Evolutionary conservation across 1,140 invertebrate genomes (phyloP), one percentile per base, ranked within the genome.

Genomic region (Lycorma delicatula): DNA sequence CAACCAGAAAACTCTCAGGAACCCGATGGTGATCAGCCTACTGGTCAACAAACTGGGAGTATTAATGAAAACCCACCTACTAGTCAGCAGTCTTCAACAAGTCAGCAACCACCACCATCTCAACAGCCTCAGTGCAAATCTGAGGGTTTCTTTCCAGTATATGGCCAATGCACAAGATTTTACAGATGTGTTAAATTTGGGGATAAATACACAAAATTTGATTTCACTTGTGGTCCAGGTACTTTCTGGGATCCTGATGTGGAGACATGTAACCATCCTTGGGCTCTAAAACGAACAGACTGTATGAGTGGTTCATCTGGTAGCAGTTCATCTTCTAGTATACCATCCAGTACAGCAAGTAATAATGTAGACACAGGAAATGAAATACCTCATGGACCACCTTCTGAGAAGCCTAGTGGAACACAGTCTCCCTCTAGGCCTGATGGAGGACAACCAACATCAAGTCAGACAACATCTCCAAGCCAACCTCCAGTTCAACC

Each of bases 141-240:
- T 56, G 82, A 85, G 72, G 81, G 81, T 27, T 83, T 81, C 63
- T 76, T 75, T 65, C 67, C 71, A 26, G 60, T 73, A 58, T 63
- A 72, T 31, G 65, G 70, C 13, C 65, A 73, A 53, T 75, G 73
- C 57, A 68, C 64, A 36, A 72, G 70, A 56, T 75, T 74, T 54
- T 70, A 70, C 49, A 62, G 74, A 13, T 75, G 72, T 60, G 67
- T 68, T 13, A 70, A 70, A 58, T 64, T 63, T 25, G 70, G 71
- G 60, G 65, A 66, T 6, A 71, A 72, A 7, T 75, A 68, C 53
- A 69, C 66, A 44, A 70, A 68, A 64, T 75, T 74, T 59, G 68
- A 72, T 26, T 74, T 72, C 59, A 54, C 59, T 34, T 72, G 70
- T 63, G 69, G 70, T 54, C 66, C 70, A 63, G 69, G 72, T 60